A percentile compares a stretch with the other conserved stretches of the same genome.
These are phyloP conservation scores for Odontamblyopus rebecca DNA, from an alignment of 2,797 vertebrate species.

Conservation along the genomic window DNA sequence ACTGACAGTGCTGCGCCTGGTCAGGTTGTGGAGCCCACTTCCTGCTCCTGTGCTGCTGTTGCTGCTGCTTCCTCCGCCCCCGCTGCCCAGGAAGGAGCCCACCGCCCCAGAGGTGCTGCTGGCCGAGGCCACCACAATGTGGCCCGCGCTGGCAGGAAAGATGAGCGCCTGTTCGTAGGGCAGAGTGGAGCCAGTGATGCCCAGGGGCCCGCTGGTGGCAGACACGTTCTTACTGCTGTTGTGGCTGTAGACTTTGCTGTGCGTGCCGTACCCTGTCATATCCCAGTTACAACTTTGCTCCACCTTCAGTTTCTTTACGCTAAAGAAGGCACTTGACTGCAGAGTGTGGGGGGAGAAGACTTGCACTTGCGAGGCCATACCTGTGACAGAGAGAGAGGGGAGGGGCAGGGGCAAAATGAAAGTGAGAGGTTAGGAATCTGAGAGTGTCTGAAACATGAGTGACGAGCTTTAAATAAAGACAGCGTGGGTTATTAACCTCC, in stretches of 20 bases:
- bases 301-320: slow-evolving; percentile 99
- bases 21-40: slow-evolving; percentile 91
- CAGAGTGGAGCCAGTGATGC: slow-evolving; percentile 83
- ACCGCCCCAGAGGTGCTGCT: slow-evolving; percentile 88
- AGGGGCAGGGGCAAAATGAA: slow-evolving; percentile 53
- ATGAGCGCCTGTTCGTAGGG: slow-evolving; percentile 97
- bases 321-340: slow-evolving; percentile 99
- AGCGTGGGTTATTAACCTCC: slow-evolving; percentile 53
- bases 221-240: slow-evolving; percentile 92
- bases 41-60: slow-evolving; percentile 71
- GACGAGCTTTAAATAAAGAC: slow-evolving; percentile 77
- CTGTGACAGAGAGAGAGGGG: slow-evolving; percentile 70
- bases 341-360: slow-evolving; percentile 97
- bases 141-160: slow-evolving; percentile 90
- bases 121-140: slow-evolving; percentile 93
- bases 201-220: slow-evolving; percentile 83
- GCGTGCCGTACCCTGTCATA: slow-evolving; percentile 99
- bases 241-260: slow-evolving; percentile 90
- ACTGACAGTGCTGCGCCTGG: slow-evolving; percentile 97
- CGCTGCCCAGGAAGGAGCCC: slow-evolving; percentile 80
- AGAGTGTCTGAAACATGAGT: slow-evolving; percentile 73
- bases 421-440: slow-evolving; percentile 74
- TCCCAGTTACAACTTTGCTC: slow-evolving; percentile 97
- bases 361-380: slow-evolving; percentile 99
- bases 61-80: slow-evolving; percentile 84